Percentiles rank a stretch among this genome's conserved stretches.
Evolutionary conservation across 2,113 vertebrate genomes (phyloP).

Genomic region (Carollia perspicillata): DNA sequence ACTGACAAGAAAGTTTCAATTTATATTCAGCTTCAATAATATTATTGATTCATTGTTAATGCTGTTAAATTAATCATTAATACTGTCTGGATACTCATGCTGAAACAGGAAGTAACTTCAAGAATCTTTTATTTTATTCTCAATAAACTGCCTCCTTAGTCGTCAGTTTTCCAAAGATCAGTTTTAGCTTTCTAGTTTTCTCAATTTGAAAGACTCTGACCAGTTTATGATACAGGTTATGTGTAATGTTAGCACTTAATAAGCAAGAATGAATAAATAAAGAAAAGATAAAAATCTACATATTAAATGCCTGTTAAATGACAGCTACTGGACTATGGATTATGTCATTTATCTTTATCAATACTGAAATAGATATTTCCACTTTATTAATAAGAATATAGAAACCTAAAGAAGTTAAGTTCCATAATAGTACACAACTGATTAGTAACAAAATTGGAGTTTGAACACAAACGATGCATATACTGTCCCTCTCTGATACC

Average conservation of each 20-base stretch:
- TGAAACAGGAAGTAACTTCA: background rate
- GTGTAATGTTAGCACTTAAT: background rate
- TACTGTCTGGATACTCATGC: background rate
- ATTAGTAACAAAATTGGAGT: background rate
- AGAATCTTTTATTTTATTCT: constrained; percentile 27
- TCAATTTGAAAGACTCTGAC: background rate
- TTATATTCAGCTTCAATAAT: background rate
- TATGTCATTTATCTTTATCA: background rate
- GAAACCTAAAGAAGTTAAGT: background rate
- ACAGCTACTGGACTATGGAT: background rate
- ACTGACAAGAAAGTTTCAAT: background rate
- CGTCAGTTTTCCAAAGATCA: background rate
- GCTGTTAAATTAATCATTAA: background rate
- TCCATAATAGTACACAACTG: background rate
- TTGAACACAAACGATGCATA: background rate
- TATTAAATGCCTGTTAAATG: background rate
- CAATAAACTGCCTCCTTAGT: background rate
- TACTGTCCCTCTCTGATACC: background rate
- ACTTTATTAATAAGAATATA: background rate
- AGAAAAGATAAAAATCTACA: background rate
- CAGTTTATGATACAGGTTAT: background rate
- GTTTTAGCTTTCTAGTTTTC: background rate
- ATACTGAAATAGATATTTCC: background rate
- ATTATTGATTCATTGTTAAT: background rate
- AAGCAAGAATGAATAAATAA: background rate